Conservation (phyloP, 1,140 invertebrate genomes). For the Ericerus pela region DNA sequence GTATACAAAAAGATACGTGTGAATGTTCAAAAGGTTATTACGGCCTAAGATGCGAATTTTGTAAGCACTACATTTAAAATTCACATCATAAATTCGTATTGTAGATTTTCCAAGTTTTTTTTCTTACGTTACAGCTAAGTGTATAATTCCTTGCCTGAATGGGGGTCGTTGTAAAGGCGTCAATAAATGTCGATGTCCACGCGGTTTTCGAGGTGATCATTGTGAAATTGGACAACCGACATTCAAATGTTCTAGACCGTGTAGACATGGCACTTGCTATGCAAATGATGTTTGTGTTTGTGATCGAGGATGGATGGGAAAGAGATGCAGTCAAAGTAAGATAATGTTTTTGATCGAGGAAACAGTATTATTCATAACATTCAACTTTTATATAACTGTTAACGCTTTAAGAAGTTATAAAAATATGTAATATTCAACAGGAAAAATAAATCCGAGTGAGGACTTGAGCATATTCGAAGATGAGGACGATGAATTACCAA, state of each 20-base stretch:
- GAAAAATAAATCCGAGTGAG: too few relatives aligned
- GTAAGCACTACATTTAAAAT: slow-evolving; percentile 41
- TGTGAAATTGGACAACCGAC: slow-evolving; percentile 17
- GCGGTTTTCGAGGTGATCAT: slow-evolving; percentile 53
- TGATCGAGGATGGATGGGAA: slow-evolving; percentile 17
- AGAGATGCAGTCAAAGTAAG: slow-evolving; percentile 17
- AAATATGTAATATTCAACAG: too few relatives aligned
- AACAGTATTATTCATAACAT: too few relatives aligned
- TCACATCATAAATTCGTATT: neutral
- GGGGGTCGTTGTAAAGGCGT: slow-evolving; percentile 68
- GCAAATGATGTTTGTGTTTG: slow-evolving; percentile 15
- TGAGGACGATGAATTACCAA: too few relatives aligned
- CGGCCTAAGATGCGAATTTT: slow-evolving; percentile 66
- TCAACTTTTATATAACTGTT: too few relatives aligned
- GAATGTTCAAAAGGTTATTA: slow-evolving; percentile 19
- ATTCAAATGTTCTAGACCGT: slow-evolving; percentile 15
- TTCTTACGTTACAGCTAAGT: slow-evolving; percentile 49
- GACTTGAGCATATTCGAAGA: too few relatives aligned
- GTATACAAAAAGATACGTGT: slow-evolving; percentile 30
- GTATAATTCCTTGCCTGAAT: slow-evolving; percentile 73
- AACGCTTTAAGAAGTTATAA: too few relatives aligned
- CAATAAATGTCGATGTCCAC: slow-evolving; percentile 67
- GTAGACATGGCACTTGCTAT: slow-evolving; percentile 16
- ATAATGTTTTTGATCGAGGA: too few relatives aligned
- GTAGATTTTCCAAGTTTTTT: neutral